A percentile compares a stretch with the other conserved stretches of the same genome.
Evolutionary conservation across 2,113 vertebrate genomes (phyloP).

Genomic region (Trogon melanurus): DNA sequence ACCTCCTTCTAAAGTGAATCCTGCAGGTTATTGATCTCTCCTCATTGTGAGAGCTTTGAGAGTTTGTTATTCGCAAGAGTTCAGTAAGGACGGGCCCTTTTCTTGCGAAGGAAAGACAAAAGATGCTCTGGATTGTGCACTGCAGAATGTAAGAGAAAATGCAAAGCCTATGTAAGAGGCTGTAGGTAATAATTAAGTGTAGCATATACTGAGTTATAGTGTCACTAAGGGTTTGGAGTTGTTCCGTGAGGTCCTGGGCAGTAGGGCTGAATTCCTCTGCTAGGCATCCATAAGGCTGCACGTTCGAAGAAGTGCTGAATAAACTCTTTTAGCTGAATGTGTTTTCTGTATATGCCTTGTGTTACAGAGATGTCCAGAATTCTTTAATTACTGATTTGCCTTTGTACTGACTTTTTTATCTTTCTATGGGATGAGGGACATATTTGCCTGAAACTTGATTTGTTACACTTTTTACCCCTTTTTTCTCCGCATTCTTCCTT

Average conservation of each 20-base stretch:
- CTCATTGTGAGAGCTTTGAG: neutral
- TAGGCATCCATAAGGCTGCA: neutral
- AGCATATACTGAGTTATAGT: neutral
- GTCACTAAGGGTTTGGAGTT: neutral
- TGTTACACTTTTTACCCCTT: neutral
- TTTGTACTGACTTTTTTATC: neutral
- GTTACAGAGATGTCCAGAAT: neutral
- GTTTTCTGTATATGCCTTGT: neutral
- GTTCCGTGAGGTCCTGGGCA: neutral
- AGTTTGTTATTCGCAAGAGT: neutral
- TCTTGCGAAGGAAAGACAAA: neutral
- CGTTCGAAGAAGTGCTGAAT: neutral
- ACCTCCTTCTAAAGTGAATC: neutral
- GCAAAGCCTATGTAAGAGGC: neutral
- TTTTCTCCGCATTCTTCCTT: neutral
- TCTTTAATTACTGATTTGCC: neutral
- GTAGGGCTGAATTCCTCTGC: neutral
- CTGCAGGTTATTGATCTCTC: neutral
- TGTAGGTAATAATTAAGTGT: rapidly evolving
- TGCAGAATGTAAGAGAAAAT: neutral
- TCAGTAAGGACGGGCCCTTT: neutral
- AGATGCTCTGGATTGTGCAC: neutral
- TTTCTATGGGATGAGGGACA: neutral
- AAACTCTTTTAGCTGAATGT: neutral
- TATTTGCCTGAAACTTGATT: neutral